Evolutionary conservation across 2,797 vertebrate species (phyloP), one percentile per base, ranked within the genome.

Genomic region (Anguilla anguilla): DNA sequence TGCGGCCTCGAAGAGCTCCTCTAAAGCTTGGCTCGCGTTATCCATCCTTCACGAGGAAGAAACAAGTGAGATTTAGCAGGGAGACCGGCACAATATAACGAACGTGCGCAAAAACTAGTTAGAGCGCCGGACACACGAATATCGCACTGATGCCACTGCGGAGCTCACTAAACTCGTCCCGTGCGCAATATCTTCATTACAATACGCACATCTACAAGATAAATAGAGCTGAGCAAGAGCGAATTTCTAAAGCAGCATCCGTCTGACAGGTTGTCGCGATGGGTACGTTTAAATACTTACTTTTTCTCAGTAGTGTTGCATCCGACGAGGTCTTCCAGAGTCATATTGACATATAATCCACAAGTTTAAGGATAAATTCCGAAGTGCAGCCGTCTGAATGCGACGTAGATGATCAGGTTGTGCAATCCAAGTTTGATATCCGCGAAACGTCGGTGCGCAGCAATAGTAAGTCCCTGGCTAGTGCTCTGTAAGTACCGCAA

Each of bases 1-100:
- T 53, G 98, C 97, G 0, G 97, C 96, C 69, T 97, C 95, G 89
- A 99, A 90, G 91, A 98, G 91, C 91, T 97, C 96, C 89, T 98
- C 97, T 89, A 99, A 93, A 22, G 98, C 97, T 87, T 96, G 92
- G 79, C 95, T 94, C 17, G 96, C 96, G 0, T 96, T 95, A 89
- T 97, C 96, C 97, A 97, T 97, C 94, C 98, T 98, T 86, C 13
- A 13, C 0, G 87, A 89, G 61, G 51, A 31, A 81, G 83, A 61
- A 89, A 72, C 77, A 5, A 49, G 10, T 79, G 11, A 19, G 84
- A 61, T 81, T 90, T 72, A 74, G 55, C 10, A 72, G 53, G 69
- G 59, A 88, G 31, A 49, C 87, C 85, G 81, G 69, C 46, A 77
- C 85, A 46, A 81, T 46, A 3, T 22, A 61, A 74, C 25, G 9